Percentiles rank a stretch among this genome's conserved stretches.
Conservation (phyloP, 2,113 vertebrate genomes). For the Girardinichthys multiradiatus region DNA sequence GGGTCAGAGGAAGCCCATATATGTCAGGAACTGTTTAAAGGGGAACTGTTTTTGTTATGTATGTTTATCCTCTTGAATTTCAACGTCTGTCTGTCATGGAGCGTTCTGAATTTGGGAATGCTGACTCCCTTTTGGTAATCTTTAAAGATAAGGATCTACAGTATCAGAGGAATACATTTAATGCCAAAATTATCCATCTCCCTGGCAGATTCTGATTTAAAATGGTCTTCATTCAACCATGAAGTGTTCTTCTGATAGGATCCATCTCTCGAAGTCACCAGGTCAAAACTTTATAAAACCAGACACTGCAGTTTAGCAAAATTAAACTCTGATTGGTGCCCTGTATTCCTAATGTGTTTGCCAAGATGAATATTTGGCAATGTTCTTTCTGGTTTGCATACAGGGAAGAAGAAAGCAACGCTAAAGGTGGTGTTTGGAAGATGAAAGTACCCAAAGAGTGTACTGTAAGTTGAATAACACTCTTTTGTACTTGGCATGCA, state of each 20-base stretch:
- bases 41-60: too few relatives aligned
- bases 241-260: background rate
- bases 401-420: slow-evolving; percentile 98
- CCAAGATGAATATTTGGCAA: background rate
- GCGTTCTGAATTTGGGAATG: too few relatives aligned
- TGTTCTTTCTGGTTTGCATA: background rate
- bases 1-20: background rate
- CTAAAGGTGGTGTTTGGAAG: slow-evolving; percentile 95
- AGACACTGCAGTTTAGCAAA: background rate
- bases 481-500: background rate
- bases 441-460: slow-evolving; percentile 96
- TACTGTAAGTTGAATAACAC: slow-evolving; percentile 80
- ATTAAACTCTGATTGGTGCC: background rate
- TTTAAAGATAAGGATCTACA: background rate
- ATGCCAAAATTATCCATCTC: background rate
- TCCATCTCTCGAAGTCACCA: background rate
- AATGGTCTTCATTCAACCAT: background rate
- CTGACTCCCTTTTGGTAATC: too few relatives aligned
- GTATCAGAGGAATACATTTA: background rate
- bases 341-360: background rate
- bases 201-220: background rate
- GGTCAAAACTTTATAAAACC: too few relatives aligned
- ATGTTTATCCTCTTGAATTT: background rate
- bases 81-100: background rate
- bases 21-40: too few relatives aligned